These are phyloP conservation scores for Heterotilapia buettikoferi DNA, from an alignment of 2,113 vertebrate genomes.

Conservation along the genomic window DNA sequence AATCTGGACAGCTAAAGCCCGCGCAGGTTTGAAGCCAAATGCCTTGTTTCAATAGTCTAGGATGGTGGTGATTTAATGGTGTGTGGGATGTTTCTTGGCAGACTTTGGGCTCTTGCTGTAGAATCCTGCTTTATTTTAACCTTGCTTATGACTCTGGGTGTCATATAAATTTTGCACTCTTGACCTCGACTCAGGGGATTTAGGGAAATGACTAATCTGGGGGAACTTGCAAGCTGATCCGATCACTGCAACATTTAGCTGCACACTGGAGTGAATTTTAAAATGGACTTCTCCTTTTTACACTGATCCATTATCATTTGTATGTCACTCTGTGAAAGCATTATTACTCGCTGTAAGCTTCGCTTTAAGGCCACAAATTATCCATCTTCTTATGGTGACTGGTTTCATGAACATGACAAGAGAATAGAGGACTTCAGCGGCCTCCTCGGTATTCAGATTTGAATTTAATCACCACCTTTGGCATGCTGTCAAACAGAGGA, in stretches of 20 bases:
- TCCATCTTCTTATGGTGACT: background rate
- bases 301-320: background rate
- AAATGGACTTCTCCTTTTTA: background rate
- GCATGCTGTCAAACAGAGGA: background rate
- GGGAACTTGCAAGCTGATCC: background rate
- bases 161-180: background rate
- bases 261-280: background rate
- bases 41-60: background rate
- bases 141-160: background rate
- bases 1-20: background rate
- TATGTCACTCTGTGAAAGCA: background rate
- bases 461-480: background rate
- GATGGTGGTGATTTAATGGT: background rate
- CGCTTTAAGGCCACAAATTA: background rate
- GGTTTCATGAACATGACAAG: background rate
- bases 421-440: background rate
- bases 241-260: background rate
- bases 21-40: background rate
- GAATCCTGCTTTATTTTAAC: background rate
- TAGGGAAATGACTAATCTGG: background rate
- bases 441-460: background rate
- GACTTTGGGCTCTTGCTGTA: background rate
- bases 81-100: background rate
- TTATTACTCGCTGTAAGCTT: background rate
- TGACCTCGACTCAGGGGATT: background rate